phyloP scores from a whole-genome alignment of 2,797 vertebrate genomes.

The Myotis findleyi region DNA sequence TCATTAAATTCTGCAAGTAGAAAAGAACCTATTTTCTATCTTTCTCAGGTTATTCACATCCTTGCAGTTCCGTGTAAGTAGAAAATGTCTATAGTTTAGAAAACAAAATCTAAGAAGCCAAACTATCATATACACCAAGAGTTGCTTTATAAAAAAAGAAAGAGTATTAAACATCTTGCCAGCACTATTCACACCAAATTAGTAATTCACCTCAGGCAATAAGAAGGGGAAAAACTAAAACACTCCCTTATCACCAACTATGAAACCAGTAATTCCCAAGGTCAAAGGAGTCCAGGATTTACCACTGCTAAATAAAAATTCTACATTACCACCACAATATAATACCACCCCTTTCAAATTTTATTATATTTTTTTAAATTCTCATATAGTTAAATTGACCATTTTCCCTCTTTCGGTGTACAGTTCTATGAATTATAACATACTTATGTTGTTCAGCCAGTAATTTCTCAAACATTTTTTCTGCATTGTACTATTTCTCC shows the following conservation, averaged over 20 bases:
- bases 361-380: constrained; percentile 32
- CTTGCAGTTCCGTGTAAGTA: not conserved
- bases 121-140: constrained; percentile 4
- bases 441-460: not conserved
- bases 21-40: constrained; percentile 23
- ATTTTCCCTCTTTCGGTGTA: not conserved
- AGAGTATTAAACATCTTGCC: not conserved
- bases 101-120: not conserved
- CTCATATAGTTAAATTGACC: not conserved
- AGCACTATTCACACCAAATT: constrained; percentile 28
- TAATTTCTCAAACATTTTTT: constrained; percentile 22
- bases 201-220: constrained; percentile 23
- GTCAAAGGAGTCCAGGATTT: not conserved
- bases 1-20: not conserved
- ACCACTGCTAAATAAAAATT: constrained; percentile 27
- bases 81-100: not conserved
- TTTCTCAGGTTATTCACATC: not conserved
- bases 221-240: constrained; percentile 20
- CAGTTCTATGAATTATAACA: constrained; percentile 30
- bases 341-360: not conserved
- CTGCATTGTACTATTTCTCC: not conserved
- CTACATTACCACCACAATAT: not conserved
- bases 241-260: not conserved
- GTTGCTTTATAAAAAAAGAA: not conserved
- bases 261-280: not conserved